phyloP scores from a whole-genome alignment of 64 coral and sea anemone genomes.

The Montipora capricornis region DNA sequence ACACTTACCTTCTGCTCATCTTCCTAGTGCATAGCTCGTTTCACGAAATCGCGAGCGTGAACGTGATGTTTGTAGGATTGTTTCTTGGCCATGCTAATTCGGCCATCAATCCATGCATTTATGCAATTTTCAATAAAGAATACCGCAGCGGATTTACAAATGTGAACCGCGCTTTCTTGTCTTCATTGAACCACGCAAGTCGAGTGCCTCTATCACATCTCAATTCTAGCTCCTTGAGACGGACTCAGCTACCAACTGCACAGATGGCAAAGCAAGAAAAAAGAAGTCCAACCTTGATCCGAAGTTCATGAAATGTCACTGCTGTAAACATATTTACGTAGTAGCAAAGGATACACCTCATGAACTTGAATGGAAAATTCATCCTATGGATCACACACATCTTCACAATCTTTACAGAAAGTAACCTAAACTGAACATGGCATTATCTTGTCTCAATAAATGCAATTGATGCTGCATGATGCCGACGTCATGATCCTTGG shows the following conservation, averaged over 20 bases:
- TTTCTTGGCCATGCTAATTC: constrained; percentile 64
- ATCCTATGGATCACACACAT: too few species aligned
- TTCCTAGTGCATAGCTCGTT: not conserved
- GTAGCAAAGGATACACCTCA: too few species aligned
- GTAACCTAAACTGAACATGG: too few species aligned
- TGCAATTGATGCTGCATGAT: too few species aligned
- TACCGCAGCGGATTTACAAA: constrained; percentile 16
- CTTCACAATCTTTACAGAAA: too few species aligned
- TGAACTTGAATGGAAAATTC: too few species aligned
- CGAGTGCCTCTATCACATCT: not conserved
- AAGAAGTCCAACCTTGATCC: not conserved
- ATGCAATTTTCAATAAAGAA: constrained; percentile 53
- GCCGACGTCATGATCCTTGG: too few species aligned
- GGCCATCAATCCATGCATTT: constrained; percentile 49
- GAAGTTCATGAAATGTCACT: not conserved
- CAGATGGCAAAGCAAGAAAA: not conserved
- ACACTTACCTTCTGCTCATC: constrained; percentile 10
- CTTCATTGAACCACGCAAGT: not conserved
- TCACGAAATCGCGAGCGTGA: not conserved
- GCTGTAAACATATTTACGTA: too few species aligned
- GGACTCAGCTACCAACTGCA: not conserved
- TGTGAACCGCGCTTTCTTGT: not conserved
- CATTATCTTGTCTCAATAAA: too few species aligned
- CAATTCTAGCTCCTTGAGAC: constrained; percentile 4
- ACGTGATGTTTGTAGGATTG: constrained; percentile 20